Evolutionary conservation across 2,888 invertebrate species (phyloP), one percentile per base, ranked within the genome.

Genomic region (Diplazon laetatorius): DNA sequence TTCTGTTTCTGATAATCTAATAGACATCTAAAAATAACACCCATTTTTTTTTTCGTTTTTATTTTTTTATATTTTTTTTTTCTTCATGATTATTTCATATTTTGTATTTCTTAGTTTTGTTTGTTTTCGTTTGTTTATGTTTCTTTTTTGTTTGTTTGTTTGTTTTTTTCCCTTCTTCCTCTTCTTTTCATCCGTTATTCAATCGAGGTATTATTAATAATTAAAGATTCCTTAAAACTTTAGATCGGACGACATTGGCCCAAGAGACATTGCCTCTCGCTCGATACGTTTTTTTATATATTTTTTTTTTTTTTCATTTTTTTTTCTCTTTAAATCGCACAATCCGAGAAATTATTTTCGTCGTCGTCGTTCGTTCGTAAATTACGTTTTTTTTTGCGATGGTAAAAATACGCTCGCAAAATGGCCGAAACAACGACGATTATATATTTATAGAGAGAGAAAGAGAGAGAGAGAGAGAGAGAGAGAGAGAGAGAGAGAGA

Each of bases 21-120:
- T 88, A 90, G 89, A 91, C 89, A 90, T 91, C 90, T 91, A 91
- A 91, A 91, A 91, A 90, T 91, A 91, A 91, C 90, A 91, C 87
- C 89, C 88, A 90, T 89, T 89, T 89, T 83, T 82, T 86, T 86
- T 25, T 89, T 83, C 81, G 85, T 86, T 25, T 86, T 86, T 87
- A 87, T 88, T 88, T 88, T 82, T 89, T 87, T 83, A 85, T 88
- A 89, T 87, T 85, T 89, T 87, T 85, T 88, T 86, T 86, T 82
- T 81, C 74, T 76, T 80, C 55, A 5, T 30, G 4, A 30, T 30
- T 30, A 30, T 30, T 30, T 30, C 30, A 30, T 30, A 30, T 30
- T 30, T 30, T 30, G 30, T 30, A 30, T 83, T 82, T 86, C 86
- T 25, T 86, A 80, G 84, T 86, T 86, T 83, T 86, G 86, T 87